Base-by-base conservation (phyloP, 2,888 invertebrate species). In the Cataglyphis altisquamis region DNA sequence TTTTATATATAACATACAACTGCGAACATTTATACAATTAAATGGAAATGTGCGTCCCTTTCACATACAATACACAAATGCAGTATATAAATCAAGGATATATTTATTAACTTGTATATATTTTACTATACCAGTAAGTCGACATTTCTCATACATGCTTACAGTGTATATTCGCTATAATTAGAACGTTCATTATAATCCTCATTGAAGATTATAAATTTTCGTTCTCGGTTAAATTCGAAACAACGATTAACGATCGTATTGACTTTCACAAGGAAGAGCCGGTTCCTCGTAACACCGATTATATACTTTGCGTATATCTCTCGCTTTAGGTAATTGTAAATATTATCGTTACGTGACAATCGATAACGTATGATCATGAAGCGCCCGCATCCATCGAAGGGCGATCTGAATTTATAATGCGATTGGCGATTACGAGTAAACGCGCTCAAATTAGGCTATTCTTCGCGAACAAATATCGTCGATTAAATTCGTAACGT, bases 401-500 rank as follows among this genome's bases (percentile, higher is more conserved):
- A 72, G 10, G 39, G 25, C 39, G 57, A 72, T 55, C 10, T 52
- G n/a, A 25, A 9, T 32, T 32, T 72, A 39, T 52, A 21, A 74
- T 86, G 70, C 45, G 63, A 84, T 67, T 83, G 81, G 67, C 83
- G 81, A 87, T 85, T 84, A 86, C 84, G 84, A 86, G 67, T 84
- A 85, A 48, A 80, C 68, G 75, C 81, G 75, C 81, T 78, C 78
- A 75, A 73, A 86, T 90, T 89, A 91, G 87, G 90, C 88, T 90
- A 86, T 83, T 82, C 66, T 82, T 84, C 90, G 55, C 86, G 84
- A 68, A 80, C 88, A 85, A 90, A 86, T 91, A 91, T 85, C 90
- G 89, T 91, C 89, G 90, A 91, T 92, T 93, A 92, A 92, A 92
- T 94, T 94, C 92, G 91, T 92, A 92, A 92, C 91, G 87, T 92